Conservation (phyloP, 1,140 invertebrate genomes). For the Hycleus phaleratus region DNA sequence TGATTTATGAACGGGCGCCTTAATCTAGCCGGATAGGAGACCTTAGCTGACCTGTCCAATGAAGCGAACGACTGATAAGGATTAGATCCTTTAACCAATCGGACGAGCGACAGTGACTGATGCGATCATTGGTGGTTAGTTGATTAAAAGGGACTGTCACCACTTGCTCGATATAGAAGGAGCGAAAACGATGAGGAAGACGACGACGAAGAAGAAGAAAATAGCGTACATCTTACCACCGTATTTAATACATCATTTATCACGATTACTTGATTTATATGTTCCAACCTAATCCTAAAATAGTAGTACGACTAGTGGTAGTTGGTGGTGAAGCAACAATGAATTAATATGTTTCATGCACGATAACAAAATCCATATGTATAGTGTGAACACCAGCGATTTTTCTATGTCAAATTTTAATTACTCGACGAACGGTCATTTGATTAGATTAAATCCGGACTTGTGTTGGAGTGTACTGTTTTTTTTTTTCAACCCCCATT, state of each 20-base stretch:
- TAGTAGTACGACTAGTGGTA: too few species aligned
- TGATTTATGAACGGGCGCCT: conserved; percentile 26
- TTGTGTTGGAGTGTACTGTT: too few species aligned
- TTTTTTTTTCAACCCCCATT: too few species aligned
- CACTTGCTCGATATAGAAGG: conserved; percentile 15
- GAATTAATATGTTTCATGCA: too few species aligned
- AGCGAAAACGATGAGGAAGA: neutral
- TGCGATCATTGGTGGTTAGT: conserved; percentile 35
- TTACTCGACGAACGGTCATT: too few species aligned
- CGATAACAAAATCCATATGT: too few species aligned
- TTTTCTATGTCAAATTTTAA: too few species aligned
- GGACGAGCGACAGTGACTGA: conserved; percentile 35
- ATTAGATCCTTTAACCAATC: conserved; percentile 29
- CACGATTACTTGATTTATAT: conserved; percentile 29
- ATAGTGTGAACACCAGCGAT: too few species aligned
- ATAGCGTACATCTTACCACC: conserved; percentile 11
- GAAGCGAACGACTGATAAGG: conserved; percentile 34
- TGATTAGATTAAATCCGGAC: too few species aligned
- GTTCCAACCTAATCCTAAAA: neutral
- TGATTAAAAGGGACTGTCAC: conserved; percentile 36
- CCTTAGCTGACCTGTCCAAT: conserved; percentile 35
- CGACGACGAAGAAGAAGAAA: neutral
- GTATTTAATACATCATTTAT: conserved; percentile 32
- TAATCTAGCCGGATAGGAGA: conserved; percentile 25
- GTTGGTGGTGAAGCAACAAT: too few species aligned